phyloP scores from a whole-genome alignment of 1,140 invertebrate species.

The Penaeus indicus region DNA sequence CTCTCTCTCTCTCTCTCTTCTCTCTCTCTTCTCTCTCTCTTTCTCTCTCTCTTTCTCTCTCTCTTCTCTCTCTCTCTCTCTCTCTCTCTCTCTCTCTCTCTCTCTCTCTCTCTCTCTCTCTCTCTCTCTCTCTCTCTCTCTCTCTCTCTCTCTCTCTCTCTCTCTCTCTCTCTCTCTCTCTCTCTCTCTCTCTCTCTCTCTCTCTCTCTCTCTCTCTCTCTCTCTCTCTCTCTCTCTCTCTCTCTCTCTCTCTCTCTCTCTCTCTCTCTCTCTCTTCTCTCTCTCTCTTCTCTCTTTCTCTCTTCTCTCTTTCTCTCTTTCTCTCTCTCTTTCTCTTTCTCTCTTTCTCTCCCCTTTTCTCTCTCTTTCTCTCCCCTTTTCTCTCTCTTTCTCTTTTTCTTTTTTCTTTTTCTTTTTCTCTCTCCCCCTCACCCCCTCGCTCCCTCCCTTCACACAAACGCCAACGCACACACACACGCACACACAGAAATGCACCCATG shows the following conservation, averaged over 20 bases:
- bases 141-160: neutral
- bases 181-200: neutral
- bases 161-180: neutral
- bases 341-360: too few species aligned
- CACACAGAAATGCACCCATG: too few species aligned
- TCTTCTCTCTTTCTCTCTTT: too few species aligned
- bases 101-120: neutral
- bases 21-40: neutral
- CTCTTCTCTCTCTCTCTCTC: neutral
- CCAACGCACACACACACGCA: too few species aligned
- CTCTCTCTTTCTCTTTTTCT: too few species aligned
- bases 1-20: neutral
- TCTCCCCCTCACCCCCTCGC: too few species aligned
- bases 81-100: neutral
- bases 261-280: neutral
- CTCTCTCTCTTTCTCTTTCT: too few species aligned
- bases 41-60: neutral
- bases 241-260: neutral
- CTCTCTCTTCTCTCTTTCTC: too few species aligned
- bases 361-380: too few species aligned
- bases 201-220: neutral
- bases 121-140: neutral
- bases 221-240: neutral
- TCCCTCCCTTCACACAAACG: too few species aligned
- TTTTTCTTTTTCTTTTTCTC: too few species aligned